Evolutionary conservation across 2,113 vertebrate species (phyloP), one percentile per base, ranked within the genome.

Genomic region (Ammodytes dubius): DNA sequence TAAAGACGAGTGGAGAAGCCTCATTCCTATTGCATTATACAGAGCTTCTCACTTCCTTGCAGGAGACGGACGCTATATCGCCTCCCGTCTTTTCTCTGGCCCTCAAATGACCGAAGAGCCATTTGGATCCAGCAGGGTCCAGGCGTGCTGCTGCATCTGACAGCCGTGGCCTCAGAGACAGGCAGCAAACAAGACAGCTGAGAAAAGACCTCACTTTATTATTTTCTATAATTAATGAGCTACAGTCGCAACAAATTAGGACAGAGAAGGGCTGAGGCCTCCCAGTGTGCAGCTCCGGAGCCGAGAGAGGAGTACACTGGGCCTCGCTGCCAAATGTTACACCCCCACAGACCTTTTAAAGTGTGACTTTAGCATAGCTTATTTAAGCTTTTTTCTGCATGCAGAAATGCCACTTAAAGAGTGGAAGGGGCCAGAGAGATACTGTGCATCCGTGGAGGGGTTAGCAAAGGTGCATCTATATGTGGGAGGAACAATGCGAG

Each of bases 191-290:
- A 92, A 92, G 93, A 93, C 94, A 91, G 91, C 92, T 88, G 92
- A 92, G 91, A 92, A 94, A 94, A 92, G 87, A 91, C 91, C 85
- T 90, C 92, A 89, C 91, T 95, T 95, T 94, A 94, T 94, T 94
- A 93, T 93, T 89, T 93, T 95, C 94, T 92, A 94, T 95, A 94
- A 94, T 94, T 95, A 93, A 95, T 95, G 91, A 95, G 90, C 47
- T 84, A 89, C 88, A 75, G 88, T 94, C 91, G 17, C 83, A 88
- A 90, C 91, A 91, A 94, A 93, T 93, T 93, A 93, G 89, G 88
- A 89, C 77, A 87, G 91, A 94, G 83, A 59, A 74, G 88, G 85
- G 77, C 88, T 89, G 87, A 93, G 90, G 89, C 77, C 81, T 93
- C 85, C 86, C 88, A 87, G 89, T 70, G 83, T 72, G 83, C 70